A percentile compares a stretch with the other conserved stretches of the same genome.
phyloP scores from a whole-genome alignment of 1,140 invertebrate species.

The Bombus polaris region DNA sequence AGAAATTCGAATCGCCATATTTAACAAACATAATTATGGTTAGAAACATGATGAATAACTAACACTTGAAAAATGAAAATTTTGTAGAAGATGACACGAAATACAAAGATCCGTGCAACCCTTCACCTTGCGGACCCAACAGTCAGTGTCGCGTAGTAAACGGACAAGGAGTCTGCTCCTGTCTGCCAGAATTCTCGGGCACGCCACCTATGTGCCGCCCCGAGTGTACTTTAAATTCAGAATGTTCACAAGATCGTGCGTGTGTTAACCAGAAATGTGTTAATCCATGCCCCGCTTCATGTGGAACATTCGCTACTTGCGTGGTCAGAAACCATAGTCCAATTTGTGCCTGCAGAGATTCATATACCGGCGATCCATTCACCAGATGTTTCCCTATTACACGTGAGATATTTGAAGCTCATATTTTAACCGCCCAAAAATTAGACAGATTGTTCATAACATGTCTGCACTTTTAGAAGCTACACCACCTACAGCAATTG shows the following conservation, averaged over 20 bases:
- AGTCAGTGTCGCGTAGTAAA: too few species aligned
- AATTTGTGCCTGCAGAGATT: too few species aligned
- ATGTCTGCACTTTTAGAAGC: conserved; percentile 67
- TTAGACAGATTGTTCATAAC: conserved; percentile 80
- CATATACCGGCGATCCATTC: too few species aligned
- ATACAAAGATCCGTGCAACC: conserved; percentile 83
- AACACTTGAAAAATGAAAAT: conserved; percentile 83
- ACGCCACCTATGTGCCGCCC: too few species aligned
- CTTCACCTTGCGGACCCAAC: not conserved
- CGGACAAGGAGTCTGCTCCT: too few species aligned
- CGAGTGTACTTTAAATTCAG: conserved; percentile 81
- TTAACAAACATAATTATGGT: too few species aligned
- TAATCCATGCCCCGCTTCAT: conserved; percentile 88
- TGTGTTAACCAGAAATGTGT: conserved; percentile 90
- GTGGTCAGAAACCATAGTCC: too few species aligned
- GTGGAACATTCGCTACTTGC: too few species aligned
- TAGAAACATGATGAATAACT: too few species aligned
- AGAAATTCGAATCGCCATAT: too few species aligned
- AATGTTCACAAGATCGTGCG: conserved; percentile 89
- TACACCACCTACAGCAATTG: conserved; percentile 79
- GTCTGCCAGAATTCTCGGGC: fast-evolving
- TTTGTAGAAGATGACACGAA: too few species aligned
- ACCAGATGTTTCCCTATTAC: conserved; percentile 57
- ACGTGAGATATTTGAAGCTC: conserved; percentile 86
- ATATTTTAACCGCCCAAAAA: too few species aligned